Evolutionary conservation across 2,888 invertebrate genomes (phyloP), one percentile per base, ranked within the genome.

Genomic region (Hydrotaea diabolus): DNA sequence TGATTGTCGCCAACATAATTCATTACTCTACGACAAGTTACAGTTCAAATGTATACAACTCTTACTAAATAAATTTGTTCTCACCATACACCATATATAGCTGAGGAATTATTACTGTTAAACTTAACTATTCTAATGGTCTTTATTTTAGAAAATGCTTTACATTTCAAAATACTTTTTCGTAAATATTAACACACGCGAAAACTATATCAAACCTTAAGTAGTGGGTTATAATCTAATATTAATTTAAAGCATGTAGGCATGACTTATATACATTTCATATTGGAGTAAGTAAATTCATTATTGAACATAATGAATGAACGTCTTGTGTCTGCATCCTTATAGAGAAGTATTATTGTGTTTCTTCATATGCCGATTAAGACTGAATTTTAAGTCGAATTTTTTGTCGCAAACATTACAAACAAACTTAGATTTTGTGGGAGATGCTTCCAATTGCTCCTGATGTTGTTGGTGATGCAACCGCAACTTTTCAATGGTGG

Each of bases 321-420:
- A 43, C 2, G 49, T 13, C n/a, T n/a, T 49, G 49, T 31, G 2
- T 31, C 49, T 49, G 1, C n/a, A 13, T 15, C 46, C 55, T 80
- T 53, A 87, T 66, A 86, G 17, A 3, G 81, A 80, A 0, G 73
- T 21, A 64, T 72, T 72, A 0, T 86, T 84, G 43, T 91, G 91
- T 46, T 85, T 87, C 21, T 84, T 88, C 17, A 91, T 55, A 83
- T 91, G 91, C 0, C 88, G 88, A 83, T 91, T 91, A 0, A 91
- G 87, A 75, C 89, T 90, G 62, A 91, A 89, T 83, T 88, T 88
- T 7, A 91, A 85, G 78, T 89, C 87, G 53, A 90, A 91, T 0
- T 76, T 21, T 85, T 88, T 91, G 3, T 77, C 87, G 77, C 91
- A 91, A 15, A 89, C 77, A 26, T 86, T 76, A 69, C 90, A 91